phyloP scores from a whole-genome alignment of 1,140 invertebrate genomes.

The Apocrypta bakeri region DNA sequence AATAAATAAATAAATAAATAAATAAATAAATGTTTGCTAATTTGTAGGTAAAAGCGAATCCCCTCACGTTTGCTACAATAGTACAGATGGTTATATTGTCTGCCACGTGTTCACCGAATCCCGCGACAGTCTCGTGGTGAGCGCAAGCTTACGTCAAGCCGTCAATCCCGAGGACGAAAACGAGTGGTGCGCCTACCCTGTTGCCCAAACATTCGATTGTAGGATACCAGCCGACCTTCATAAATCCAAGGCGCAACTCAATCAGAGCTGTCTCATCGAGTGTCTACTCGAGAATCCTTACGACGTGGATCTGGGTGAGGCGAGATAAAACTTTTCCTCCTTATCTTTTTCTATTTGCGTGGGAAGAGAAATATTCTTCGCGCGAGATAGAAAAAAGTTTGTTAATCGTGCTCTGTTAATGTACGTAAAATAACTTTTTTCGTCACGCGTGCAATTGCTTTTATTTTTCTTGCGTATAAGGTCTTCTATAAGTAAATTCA shows the following conservation, averaged over 20 bases:
- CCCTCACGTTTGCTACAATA: constrained; percentile 79
- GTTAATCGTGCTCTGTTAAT: too few species aligned
- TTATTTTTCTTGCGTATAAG: too few species aligned
- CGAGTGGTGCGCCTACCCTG: constrained; percentile 77
- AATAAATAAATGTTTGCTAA: too few species aligned
- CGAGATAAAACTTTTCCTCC: background rate
- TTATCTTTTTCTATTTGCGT: background rate
- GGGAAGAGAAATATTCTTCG: background rate
- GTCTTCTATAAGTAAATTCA: too few species aligned
- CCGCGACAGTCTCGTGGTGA: constrained; percentile 70
- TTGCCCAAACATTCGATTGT: constrained; percentile 76
- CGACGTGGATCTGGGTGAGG: constrained; percentile 4
- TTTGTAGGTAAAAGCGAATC: constrained; percentile 63
- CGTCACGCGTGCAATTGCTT: too few species aligned
- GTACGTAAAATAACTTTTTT: too few species aligned
- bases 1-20: constrained; percentile 48
- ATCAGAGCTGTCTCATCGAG: constrained; percentile 76
- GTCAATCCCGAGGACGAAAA: constrained; percentile 66
- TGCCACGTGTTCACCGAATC: constrained; percentile 80
- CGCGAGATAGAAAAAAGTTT: too few species aligned
- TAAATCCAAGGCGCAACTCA: constrained; percentile 65
- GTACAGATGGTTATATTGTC: constrained; percentile 71
- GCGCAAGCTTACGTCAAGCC: constrained; percentile 74
- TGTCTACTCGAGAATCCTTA: constrained; percentile 81
- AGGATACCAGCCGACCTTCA: constrained; percentile 73